Conservation (phyloP, 2,888 invertebrate genomes). For the Gordius sp. region DNA sequence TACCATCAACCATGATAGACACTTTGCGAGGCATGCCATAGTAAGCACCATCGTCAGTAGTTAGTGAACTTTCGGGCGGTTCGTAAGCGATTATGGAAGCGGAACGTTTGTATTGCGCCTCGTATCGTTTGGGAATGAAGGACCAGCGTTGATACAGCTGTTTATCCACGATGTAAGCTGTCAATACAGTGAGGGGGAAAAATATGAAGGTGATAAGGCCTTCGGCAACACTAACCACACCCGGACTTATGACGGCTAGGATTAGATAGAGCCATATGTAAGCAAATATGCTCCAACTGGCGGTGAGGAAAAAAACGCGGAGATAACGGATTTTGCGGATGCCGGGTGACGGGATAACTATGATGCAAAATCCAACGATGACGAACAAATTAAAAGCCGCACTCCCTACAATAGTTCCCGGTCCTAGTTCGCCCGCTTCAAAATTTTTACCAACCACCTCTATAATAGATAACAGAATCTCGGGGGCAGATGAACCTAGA, state of each 20-base stretch:
- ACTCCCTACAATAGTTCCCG: conserved; percentile 89
- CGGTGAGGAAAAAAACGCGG: conserved; percentile 84
- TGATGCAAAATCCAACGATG: conserved; percentile 75
- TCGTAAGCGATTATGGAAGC: background rate
- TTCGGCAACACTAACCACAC: conserved; percentile 85
- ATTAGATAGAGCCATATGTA: conserved; percentile 95
- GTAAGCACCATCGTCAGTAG: background rate
- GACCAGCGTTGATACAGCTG: conserved; percentile 26
- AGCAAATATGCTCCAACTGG: conserved; percentile 86
- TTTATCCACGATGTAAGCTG: conserved; percentile 82
- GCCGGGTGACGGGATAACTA: conserved; percentile 24
- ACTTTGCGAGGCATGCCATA: background rate
- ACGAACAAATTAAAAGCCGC: conserved; percentile 95
- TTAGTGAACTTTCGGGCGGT: background rate
- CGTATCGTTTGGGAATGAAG: background rate
- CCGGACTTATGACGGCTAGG: conserved; percentile 55
- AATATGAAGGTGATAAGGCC: conserved; percentile 73
- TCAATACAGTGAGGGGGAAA: conserved; percentile 78
- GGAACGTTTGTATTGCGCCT: background rate
- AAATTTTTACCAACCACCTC: conserved; percentile 86
- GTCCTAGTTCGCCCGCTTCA: conserved; percentile 79
- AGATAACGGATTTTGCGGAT: conserved; percentile 60
- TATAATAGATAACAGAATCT: conserved; percentile 81
- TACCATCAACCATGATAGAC: background rate
- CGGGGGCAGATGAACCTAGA: conserved; percentile 85